These are phyloP conservation scores for Bovichtus diacanthus DNA, from an alignment of 2,797 vertebrate species.

Conservation along the genomic window DNA sequence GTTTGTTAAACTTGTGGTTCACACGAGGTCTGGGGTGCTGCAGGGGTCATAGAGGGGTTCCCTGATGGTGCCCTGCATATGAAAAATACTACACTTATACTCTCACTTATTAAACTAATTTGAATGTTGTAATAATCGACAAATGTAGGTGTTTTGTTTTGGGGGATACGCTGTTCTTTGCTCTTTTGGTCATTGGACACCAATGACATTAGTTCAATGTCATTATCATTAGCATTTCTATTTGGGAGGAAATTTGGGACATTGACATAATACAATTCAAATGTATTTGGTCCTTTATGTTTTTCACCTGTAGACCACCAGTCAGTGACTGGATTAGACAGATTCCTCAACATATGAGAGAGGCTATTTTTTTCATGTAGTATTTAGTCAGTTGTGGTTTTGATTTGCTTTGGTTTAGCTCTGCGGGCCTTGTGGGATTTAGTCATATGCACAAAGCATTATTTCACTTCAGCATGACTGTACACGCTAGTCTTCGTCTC, in stretches of 20 bases:
- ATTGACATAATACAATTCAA: background rate
- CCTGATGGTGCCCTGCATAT: background rate
- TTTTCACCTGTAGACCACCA: background rate
- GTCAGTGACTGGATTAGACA: background rate
- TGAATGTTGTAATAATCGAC: constrained; percentile 9
- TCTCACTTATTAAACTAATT: constrained; percentile 22
- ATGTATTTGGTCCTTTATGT: background rate
- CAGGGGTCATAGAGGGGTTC: constrained; percentile 21
- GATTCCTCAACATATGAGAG: background rate
- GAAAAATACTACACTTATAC: constrained; percentile 2
- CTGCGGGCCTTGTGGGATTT: too few species aligned
- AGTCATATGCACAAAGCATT: background rate
- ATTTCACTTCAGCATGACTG: constrained; percentile 22
- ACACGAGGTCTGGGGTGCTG: constrained; percentile 33
- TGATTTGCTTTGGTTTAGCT: too few species aligned
- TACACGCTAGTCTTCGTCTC: background rate
- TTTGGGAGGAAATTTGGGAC: background rate
- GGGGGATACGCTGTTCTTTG: background rate
- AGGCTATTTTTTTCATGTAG: background rate
- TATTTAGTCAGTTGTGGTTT: background rate
- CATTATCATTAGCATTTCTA: background rate
- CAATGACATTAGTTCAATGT: background rate
- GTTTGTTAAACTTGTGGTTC: constrained; percentile 34
- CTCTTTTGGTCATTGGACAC: background rate
- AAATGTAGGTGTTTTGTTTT: background rate